These are phyloP conservation scores for Phenganax marumi DNA, from an alignment of 92 coral and sea anemone species.

Conservation along the genomic window DNA sequence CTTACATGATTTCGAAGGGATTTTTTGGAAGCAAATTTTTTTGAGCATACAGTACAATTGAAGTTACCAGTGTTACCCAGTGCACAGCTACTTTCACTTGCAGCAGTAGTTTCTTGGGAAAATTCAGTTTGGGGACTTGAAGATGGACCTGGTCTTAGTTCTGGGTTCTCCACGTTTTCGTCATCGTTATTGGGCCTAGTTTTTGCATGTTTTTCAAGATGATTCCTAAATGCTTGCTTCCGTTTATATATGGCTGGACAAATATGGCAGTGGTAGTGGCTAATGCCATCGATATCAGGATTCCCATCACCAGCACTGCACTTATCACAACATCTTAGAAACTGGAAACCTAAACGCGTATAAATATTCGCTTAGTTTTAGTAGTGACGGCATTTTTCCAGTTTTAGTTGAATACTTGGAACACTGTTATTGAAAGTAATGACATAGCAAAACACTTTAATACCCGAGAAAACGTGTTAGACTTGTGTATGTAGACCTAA, in stretches of 20 bases:
- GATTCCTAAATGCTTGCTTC: conserved; percentile 5
- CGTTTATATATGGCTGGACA: conserved; percentile 34
- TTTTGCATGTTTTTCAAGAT: conserved; percentile 36
- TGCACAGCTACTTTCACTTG: neutral
- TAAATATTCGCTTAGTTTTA: neutral
- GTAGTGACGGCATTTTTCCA: too few species aligned
- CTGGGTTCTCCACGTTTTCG: neutral
- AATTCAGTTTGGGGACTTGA: neutral
- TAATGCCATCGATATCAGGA: conserved; percentile 5
- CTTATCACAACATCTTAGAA: neutral
- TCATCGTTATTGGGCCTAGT: neutral
- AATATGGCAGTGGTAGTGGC: conserved; percentile 53
- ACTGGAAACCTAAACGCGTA: neutral
- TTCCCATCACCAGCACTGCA: neutral
- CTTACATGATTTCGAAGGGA: conserved; percentile 53
- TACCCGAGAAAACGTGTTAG: too few species aligned
- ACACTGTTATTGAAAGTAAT: too few species aligned
- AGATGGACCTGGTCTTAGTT: neutral
- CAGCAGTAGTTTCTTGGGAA: conserved; percentile 3
- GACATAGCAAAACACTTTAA: too few species aligned
- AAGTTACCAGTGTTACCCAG: neutral
- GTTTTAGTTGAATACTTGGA: too few species aligned
- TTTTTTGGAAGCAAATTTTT: conserved; percentile 42
- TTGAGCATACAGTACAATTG: conserved; percentile 42
- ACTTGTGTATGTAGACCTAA: too few species aligned